Base-by-base conservation (phyloP, 2,888 invertebrate species). In the Lochmaea crataegi region DNA sequence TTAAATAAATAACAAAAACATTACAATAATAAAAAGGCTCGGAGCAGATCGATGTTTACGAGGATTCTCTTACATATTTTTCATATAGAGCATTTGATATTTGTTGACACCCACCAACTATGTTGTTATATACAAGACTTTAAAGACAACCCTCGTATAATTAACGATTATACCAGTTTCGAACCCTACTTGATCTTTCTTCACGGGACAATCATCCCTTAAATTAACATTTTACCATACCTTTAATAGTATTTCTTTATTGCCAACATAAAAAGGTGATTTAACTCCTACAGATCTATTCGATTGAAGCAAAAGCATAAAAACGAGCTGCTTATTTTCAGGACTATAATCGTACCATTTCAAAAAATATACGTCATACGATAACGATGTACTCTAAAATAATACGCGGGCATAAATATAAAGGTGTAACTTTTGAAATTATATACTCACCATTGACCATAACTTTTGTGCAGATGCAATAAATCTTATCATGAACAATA, bases 341-440 rank as follows among this genome's bases (percentile, higher is more conserved):
- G n/a, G n/a, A n/a, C n/a, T n/a, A 51, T 14, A 51, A 51, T 51
- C 51, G 51, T 51, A 51, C 51, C 51, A 51, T 51, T n/a, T 16
- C 7, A 51, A n/a, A 51, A 51, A 51, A 7, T 51, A 51, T 51
- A 51, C 6, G n/a, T 51, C 51, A 16, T 51, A 4, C 1, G 51
- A 51, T n/a, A 51, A 51, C 3, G 51, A 14, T n/a, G n/a, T 51
- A 7, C 16, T 51, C 51, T 51, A 7, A 51, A 51, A 51, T n/a
- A 14, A 51, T 51, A 51, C 11, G 4, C 11, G 14, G 11, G 3
- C 0, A 12, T 45, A 14, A 45, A 45, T 14, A 38, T 38, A 9
- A 9, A 38, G 7, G 32, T 38, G 32, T 22, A 38, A 38, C 5
- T 38, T 38, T 6, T 38, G 5, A 9, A 5, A 2, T 6, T 1